phyloP scores from a whole-genome alignment of 2,113 vertebrate genomes.

The Rhabdornis inornatus region DNA sequence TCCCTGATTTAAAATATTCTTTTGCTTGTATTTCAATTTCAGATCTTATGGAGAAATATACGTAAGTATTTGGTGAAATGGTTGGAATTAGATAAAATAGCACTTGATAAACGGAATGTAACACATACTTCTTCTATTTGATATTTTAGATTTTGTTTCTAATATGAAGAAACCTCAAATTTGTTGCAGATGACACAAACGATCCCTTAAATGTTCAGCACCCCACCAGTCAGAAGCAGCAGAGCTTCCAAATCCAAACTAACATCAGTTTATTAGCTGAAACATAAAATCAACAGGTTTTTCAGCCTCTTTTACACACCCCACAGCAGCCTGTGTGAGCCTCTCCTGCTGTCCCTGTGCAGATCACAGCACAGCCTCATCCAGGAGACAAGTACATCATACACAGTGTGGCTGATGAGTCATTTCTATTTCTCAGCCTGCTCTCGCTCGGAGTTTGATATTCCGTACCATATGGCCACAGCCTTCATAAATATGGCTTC shows the following conservation, averaged over 20 bases:
- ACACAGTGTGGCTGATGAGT: neutral
- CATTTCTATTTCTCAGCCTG: neutral
- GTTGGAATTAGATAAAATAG: neutral
- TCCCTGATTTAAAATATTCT: neutral
- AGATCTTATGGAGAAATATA: neutral
- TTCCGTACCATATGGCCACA: neutral
- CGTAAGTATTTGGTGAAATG: neutral
- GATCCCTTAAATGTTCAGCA: neutral
- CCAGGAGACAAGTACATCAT: neutral
- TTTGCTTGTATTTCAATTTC: neutral
- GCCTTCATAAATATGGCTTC: neutral
- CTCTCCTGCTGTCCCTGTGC: neutral
- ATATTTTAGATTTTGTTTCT: neutral
- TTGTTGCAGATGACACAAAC: neutral
- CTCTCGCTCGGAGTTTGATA: neutral
- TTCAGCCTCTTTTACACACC: neutral
- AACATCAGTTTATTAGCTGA: neutral
- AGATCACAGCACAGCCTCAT: neutral
- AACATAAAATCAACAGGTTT: neutral
- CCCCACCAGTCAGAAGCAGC: neutral
- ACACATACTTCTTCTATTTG: neutral
- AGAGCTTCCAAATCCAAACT: neutral
- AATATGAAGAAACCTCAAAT: neutral
- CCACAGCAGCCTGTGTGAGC: neutral
- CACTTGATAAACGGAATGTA: neutral